phyloP scores from a whole-genome alignment of 2,113 vertebrate species.

The Chloroceryle aenea region DNA sequence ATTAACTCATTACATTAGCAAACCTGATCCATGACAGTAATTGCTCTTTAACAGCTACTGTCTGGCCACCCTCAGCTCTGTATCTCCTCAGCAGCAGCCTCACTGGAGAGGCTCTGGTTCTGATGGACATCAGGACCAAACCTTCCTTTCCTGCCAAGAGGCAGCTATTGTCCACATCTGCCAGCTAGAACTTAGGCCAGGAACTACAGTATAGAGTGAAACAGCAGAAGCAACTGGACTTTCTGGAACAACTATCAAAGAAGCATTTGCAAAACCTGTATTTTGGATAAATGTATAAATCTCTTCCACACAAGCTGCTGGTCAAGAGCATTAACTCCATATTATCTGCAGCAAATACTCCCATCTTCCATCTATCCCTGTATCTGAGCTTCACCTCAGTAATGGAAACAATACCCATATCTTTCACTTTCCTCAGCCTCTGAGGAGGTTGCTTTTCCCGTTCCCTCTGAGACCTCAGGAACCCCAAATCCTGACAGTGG shows the following conservation, averaged over 20 bases:
- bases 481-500: not conserved
- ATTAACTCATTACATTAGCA: slow-evolving; percentile 22
- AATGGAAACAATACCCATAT: not conserved
- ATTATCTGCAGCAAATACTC: not conserved
- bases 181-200: slow-evolving; percentile 2
- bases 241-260: not conserved
- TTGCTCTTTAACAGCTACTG: slow-evolving; percentile 5
- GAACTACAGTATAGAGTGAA: not conserved
- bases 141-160: not conserved
- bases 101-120: not conserved
- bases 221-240: not conserved
- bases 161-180: not conserved
- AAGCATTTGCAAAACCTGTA: not conserved
- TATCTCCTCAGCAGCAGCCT: not conserved
- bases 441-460: not conserved
- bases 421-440: not conserved
- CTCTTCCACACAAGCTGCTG: rapidly evolving
- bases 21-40: slow-evolving; percentile 25
- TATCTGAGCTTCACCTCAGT: not conserved
- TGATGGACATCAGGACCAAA: not conserved
- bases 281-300: not conserved
- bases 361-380: not conserved
- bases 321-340: not conserved
- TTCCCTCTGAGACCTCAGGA: not conserved
- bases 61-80: slow-evolving; percentile 1